Evolutionary conservation across 1,140 invertebrate species (phyloP).

Genomic region (Teleogryllus occipitalis): DNA sequence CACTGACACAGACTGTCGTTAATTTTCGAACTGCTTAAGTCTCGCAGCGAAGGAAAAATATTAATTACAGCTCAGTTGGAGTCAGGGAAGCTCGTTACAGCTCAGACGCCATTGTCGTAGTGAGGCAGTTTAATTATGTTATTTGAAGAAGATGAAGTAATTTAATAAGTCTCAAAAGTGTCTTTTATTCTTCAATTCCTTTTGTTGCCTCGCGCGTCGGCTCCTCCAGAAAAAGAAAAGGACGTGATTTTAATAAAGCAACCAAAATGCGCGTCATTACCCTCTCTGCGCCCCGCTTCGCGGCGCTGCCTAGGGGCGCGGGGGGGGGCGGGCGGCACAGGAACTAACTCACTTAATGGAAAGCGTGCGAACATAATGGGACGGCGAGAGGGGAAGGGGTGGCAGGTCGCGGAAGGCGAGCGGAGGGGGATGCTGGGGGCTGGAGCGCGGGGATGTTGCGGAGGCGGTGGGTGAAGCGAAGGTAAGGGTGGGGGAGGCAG

Average conservation of each 20-base stretch:
- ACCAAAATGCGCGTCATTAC: background rate
- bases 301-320: too few species aligned
- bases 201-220: background rate
- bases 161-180: conserved; percentile 5
- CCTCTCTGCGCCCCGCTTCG: background rate
- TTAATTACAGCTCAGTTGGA: background rate
- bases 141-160: conserved; percentile 5
- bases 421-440: background rate
- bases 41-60: background rate
- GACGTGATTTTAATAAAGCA: conserved; percentile 1
- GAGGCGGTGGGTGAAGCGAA: too few species aligned
- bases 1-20: too few species aligned
- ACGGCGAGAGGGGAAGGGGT: too few species aligned
- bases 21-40: background rate
- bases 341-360: conserved; percentile 4
- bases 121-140: conserved; percentile 1
- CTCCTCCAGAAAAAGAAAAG: conserved; percentile 4
- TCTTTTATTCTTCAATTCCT: conserved; percentile 5
- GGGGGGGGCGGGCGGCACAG: background rate
- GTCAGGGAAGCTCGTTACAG: background rate
- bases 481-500: too few species aligned
- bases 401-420: too few species aligned
- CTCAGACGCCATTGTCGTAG: background rate
- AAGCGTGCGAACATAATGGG: background rate
- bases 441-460: too few species aligned